Conservation (phyloP, 2,113 vertebrate genomes). For the Tringa solitaria region DNA sequence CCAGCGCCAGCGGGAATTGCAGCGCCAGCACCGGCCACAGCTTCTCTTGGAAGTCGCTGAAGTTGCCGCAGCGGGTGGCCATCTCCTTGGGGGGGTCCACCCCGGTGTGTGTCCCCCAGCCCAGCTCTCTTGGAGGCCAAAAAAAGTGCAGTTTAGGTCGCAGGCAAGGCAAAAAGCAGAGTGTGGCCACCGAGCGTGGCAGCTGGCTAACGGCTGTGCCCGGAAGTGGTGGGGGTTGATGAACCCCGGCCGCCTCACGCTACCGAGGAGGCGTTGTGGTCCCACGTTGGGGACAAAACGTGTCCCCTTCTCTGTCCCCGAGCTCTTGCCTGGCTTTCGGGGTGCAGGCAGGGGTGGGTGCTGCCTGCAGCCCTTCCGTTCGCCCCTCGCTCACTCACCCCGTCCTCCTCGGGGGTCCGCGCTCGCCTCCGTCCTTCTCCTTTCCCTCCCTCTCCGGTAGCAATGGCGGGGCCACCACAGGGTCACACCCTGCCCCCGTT, state of each 20-base stretch:
- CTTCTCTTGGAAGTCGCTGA: not conserved
- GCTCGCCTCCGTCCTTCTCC: not conserved
- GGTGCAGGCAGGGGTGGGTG: not conserved
- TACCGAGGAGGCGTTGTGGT: rapidly evolving
- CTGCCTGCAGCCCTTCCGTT: not conserved
- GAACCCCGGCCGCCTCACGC: rapidly evolving
- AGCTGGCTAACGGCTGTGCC: rapidly evolving
- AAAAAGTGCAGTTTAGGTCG: not conserved
- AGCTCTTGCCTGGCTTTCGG: too few species aligned
- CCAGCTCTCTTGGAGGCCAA: not conserved
- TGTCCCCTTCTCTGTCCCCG: not conserved
- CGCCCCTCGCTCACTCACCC: not conserved
- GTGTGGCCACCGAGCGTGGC: rapidly evolving
- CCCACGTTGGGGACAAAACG: rapidly evolving
- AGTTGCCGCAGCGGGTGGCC: rapidly evolving
- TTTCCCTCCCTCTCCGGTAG: not conserved
- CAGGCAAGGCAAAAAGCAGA: not conserved
- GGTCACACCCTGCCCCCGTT: too few species aligned
- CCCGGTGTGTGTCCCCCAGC: rapidly evolving
- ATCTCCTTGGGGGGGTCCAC: not conserved
- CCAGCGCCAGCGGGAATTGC: not conserved
- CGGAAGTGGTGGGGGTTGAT: rapidly evolving
- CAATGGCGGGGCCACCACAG: not conserved
- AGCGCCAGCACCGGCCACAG: conserved; percentile 30
- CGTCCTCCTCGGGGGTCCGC: not conserved